Evolutionary conservation across 2,113 vertebrate species (phyloP).

Genomic region (Gnathonemus longibarbis): DNA sequence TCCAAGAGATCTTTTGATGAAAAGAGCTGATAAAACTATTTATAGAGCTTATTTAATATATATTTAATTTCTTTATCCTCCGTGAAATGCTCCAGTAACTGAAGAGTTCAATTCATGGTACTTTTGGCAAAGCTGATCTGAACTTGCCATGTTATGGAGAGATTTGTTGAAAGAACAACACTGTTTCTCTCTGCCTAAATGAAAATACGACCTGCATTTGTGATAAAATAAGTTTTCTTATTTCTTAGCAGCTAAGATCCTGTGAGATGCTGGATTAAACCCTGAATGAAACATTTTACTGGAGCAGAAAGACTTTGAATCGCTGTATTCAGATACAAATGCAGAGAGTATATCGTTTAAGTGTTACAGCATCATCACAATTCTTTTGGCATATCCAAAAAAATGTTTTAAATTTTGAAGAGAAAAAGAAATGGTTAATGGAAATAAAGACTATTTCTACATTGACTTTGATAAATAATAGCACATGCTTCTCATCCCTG

Average conservation of each 20-base stretch:
- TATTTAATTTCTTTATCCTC: neutral
- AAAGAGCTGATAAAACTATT: neutral
- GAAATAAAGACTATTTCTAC: neutral
- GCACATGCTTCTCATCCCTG: neutral
- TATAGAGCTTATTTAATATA: neutral
- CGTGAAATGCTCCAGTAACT: neutral
- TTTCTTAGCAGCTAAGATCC: neutral
- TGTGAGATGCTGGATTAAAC: neutral
- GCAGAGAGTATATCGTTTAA: neutral
- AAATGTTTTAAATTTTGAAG: no score
- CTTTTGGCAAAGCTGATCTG: neutral
- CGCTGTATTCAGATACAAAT: neutral
- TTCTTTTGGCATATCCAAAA: neutral
- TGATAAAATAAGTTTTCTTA: neutral
- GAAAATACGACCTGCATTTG: neutral
- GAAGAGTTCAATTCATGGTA: neutral
- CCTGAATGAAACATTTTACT: neutral
- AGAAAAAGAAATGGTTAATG: neutral
- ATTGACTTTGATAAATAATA: neutral
- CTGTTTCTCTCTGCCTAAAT: neutral
- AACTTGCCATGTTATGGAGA: neutral
- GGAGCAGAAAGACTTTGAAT: neutral
- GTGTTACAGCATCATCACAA: neutral
- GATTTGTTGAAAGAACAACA: neutral
- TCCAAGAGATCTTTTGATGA: neutral